phyloP scores from a whole-genome alignment of 2,113 vertebrate genomes.

The Nipponia nippon region DNA sequence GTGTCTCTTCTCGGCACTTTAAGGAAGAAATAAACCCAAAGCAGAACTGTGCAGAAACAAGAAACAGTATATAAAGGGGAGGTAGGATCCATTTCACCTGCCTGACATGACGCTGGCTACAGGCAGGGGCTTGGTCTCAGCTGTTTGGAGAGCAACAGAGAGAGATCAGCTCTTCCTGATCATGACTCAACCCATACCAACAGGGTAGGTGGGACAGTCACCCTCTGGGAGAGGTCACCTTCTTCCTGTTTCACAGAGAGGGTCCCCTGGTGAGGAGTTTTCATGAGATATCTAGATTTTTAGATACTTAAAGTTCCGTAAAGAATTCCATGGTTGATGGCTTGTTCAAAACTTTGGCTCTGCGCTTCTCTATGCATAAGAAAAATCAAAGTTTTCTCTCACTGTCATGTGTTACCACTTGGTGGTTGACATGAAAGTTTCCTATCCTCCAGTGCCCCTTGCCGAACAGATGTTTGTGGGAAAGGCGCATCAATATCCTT shows the following conservation, averaged over 20 bases:
- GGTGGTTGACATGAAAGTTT: background rate
- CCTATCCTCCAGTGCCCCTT: background rate
- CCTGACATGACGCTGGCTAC: background rate
- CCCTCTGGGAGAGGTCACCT: rapidly evolving
- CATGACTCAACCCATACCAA: background rate
- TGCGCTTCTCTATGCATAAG: background rate
- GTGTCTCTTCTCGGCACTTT: background rate
- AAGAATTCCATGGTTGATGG: background rate
- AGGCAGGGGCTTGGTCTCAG: background rate
- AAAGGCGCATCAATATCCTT: background rate
- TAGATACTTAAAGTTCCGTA: background rate
- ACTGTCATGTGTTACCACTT: background rate
- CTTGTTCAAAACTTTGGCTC: background rate
- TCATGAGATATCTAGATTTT: background rate
- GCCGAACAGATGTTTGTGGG: background rate
- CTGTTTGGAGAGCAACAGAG: background rate
- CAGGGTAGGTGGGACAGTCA: background rate
- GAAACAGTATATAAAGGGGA: background rate
- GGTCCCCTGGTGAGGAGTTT: background rate
- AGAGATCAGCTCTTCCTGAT: background rate
- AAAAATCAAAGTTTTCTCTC: conserved; percentile 17
- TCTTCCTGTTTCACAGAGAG: background rate
- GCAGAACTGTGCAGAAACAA: background rate
- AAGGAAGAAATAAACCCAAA: background rate
- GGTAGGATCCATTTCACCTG: background rate